Evolutionary conservation across 2,888 invertebrate genomes (phyloP).

Genomic region (Troilus luridus): DNA sequence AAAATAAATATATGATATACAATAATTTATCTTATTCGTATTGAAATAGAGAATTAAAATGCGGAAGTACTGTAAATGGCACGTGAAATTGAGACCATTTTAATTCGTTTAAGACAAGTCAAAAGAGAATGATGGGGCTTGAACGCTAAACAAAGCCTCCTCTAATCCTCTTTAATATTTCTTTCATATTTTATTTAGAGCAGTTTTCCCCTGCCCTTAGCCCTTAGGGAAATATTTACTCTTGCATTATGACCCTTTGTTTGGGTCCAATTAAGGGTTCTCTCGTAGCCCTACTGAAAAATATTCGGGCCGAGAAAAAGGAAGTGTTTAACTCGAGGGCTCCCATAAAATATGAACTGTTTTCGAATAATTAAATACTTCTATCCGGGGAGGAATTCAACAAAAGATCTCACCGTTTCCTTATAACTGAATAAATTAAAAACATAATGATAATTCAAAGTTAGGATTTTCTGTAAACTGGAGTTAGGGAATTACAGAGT

Average conservation of each 20-base stretch:
- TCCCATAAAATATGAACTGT: constrained; percentile 11
- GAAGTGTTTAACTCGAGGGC: background rate
- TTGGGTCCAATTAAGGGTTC: constrained; percentile 54
- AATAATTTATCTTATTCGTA: background rate
- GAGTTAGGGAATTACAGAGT: too few relatives aligned
- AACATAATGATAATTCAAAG: too few relatives aligned
- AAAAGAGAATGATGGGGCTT: constrained; percentile 26
- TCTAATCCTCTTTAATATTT: constrained; percentile 52
- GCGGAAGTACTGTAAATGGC: background rate
- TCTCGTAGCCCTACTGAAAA: constrained; percentile 11
- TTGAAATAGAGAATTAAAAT: background rate
- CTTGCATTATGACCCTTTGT: constrained; percentile 58
- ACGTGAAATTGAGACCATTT: background rate
- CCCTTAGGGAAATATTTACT: constrained; percentile 52
- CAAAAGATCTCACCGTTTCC: background rate
- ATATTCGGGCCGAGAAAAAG: constrained; percentile 33
- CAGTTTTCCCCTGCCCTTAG: constrained; percentile 11
- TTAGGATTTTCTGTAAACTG: too few relatives aligned
- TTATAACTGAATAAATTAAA: background rate
- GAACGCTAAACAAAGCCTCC: constrained; percentile 16
- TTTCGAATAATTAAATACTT: constrained; percentile 12
- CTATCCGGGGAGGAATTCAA: background rate
- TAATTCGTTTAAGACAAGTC: background rate
- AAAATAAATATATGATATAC: background rate
- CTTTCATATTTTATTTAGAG: constrained; percentile 55